Base-by-base conservation (phyloP, 2,797 vertebrate species). In the Podargus strigoides region DNA sequence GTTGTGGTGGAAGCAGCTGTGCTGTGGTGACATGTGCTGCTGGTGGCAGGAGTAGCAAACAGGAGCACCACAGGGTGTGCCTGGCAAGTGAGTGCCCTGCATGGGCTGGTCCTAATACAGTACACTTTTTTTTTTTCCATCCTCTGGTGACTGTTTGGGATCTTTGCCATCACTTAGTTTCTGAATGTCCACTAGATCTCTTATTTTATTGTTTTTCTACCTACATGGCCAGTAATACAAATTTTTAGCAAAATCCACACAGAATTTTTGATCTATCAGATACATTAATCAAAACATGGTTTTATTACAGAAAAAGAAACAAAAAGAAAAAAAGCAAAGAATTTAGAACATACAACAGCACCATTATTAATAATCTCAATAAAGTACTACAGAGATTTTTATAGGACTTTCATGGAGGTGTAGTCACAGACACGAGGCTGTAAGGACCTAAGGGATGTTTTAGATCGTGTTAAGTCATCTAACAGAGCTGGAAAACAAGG, bases 11-110 rank as follows among this genome's bases (percentile, higher is more conserved):
- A 50, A 85, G 24, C 28, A 69, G 49, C 50, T 41, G 49, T 26
- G 28, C 39, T 34, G 34, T 41, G 62, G 26, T 1, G 5, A 15
- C 2, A 0, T 23, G 6, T 60, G 26, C 8, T 23, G 19, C 6
- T 23, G 9, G 1, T 3, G 46, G 26, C 41, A 66, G 64, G 47
- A 85, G 55, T 55, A 60, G 41, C 32, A 63, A 34, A n/a, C n/a
- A 8, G 7, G 4, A 20, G 14, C 12, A 87, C 14, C 36, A 28
- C 0, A 0, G 4, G 7, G 21, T 24, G 49, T 5, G 2, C 55
- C 32, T 41, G 69, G 37, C 16, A 42, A n/a, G 41, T 1, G 14
- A 64, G 16, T 36, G 17, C 6, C 28, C 16, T 44, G 13, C 26
- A 55, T 2, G 5, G 20, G 12, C 15, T 52, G 44, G 21, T 37